These are phyloP conservation scores for Alsophila aescularia DNA, from an alignment of 2,888 invertebrate species.

Conservation along the genomic window DNA sequence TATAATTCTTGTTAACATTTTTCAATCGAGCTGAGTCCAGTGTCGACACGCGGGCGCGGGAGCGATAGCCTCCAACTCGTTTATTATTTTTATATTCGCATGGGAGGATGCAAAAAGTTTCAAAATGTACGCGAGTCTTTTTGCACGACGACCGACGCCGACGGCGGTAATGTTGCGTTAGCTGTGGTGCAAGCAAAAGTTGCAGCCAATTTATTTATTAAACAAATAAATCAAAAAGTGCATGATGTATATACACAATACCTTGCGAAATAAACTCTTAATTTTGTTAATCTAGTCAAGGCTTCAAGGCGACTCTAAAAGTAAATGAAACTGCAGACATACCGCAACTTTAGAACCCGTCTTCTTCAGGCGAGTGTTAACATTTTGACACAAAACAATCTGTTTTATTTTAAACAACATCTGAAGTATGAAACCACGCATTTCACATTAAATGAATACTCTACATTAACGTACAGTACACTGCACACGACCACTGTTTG, in stretches of 20 bases:
- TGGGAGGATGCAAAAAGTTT: constrained; percentile 44
- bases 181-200: constrained; percentile 7
- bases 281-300: no score
- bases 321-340: not conserved
- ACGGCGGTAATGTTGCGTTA: constrained; percentile 15
- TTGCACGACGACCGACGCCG: constrained; percentile 24
- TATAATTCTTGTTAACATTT: constrained; percentile 13
- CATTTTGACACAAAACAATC: constrained; percentile 25
- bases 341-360: constrained; percentile 18
- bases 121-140: constrained; percentile 34
- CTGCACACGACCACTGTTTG: not conserved
- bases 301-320: no score
- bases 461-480: not conserved
- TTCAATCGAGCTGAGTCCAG: constrained; percentile 21
- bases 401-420: constrained; percentile 37
- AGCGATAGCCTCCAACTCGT: constrained; percentile 57
- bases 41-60: constrained; percentile 44
- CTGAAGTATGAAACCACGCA: constrained; percentile 32
- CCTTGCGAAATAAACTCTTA: not conserved
- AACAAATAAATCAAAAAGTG: not conserved
- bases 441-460: constrained; percentile 27
- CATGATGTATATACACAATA: not conserved
- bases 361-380: constrained; percentile 15
- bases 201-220: not conserved
- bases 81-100: constrained; percentile 52